Evolutionary conservation across 2,888 invertebrate genomes (phyloP), one percentile per base, ranked within the genome.

Genomic region (Cephus nigrinus): DNA sequence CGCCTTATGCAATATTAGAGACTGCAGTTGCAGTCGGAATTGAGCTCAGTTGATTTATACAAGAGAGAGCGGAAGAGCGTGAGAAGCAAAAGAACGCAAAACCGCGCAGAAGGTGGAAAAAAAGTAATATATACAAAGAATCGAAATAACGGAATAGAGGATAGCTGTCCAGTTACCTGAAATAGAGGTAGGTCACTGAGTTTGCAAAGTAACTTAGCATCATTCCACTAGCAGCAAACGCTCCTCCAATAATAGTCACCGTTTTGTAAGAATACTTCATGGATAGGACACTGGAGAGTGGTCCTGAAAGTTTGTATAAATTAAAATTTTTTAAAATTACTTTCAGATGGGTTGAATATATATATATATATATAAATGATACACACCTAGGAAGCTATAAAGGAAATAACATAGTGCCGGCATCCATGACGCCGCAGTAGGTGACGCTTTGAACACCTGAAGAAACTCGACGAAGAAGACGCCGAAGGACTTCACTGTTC

Each of bases 401-500:
- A 97, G 93, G 91, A 97, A 97, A 91, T 97, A 97, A 88, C 97
- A 97, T 11, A 97, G 91, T 0, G 97, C 96, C 23, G 97, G 96
- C 86, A 97, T 96, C 93, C 97, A 97, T 0, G 96, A 95, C 0
- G 96, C 96, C 5, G 95, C 94, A 0, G 96, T 94, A 0, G 96
- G 94, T 5, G 95, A 94, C 0, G 96, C 94, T 34, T 96, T 92
- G 90, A 97, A 97, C 33, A 96, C 96, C 84, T 96, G 96, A 80
- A 96, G 93, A 92, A 97, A 96, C 89, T 97, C 97, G 74, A 97
- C 95, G 88, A 97, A 95, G 0, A 97, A 93, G 0, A 97, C 97
- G 12, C 97, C 97, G 87, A 97, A 97, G 34, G 97, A 97, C 90
- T 97, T 97, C 74, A 97, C 95, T 3, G 96, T 97, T 36, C 97